Evolutionary conservation across 1,140 invertebrate species (phyloP), one percentile per base, ranked within the genome.

Genomic region (Teleogryllus occipitalis): DNA sequence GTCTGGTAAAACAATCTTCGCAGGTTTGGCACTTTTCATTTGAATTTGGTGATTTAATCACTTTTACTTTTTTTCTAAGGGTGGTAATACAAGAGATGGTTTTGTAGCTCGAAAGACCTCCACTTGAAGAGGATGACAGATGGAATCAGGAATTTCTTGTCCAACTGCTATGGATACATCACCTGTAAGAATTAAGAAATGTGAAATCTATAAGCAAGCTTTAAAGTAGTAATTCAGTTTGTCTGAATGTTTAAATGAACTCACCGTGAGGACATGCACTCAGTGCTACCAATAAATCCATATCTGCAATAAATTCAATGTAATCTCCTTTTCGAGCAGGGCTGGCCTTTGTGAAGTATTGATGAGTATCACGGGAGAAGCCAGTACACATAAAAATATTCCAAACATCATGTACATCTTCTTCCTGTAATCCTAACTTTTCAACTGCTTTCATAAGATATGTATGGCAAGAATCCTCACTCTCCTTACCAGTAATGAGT

Each of bases 321-420:
- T 85, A 88, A 78, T 88, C 88, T 8, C 88, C 88, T 81, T 85
- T 85, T 79, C 82, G 83, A 0, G 87, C 87, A 8, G 88, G 88
- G 81, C 85, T 88, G 0, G 85, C 84, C 79, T 88, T 88, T 80
- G 85, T 86, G 81, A 88, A 88, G 79, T 88, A 88, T 80, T 88
- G 85, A 18, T 87, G 83, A 12, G 87, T 87, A 74, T 87, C 84
- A 83, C 84, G 79, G 18, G 86, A 85, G 76, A 87, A 86, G 8
- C 87, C 87, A 5, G 88, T 88, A 80, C 87, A 87, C 86, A 88
- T 88, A 47, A 88, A 88, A 22, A 88, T 86, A 79, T 88, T 88
- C 84, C 87, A 86, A 0, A 88, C 88, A 82, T 88, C 88, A 80
- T 88, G 88, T 0, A 88, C 87, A 82, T 88, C 87, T 75, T 85